Conservation (phyloP, 2,113 vertebrate genomes). For the Macroglossus sobrinus region DNA sequence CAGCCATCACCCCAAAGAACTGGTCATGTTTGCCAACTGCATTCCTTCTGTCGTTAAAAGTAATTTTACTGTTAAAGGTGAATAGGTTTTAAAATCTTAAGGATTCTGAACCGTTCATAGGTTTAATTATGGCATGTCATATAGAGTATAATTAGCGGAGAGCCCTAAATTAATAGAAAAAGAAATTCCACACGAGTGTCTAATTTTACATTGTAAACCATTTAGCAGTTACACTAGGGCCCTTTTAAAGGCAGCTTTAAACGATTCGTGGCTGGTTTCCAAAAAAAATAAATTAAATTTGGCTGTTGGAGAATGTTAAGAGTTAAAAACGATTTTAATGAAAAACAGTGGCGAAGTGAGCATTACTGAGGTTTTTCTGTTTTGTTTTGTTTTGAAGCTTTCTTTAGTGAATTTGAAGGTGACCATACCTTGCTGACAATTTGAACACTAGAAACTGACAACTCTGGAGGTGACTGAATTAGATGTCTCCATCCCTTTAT, state of each 20-base stretch:
- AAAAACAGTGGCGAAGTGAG: conserved; percentile 44
- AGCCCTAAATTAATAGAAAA: conserved; percentile 65
- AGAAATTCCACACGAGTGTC: background rate
- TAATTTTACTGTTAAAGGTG: background rate
- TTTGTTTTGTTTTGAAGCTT: background rate
- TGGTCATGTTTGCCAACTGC: background rate
- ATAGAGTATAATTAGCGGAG: conserved; percentile 60
- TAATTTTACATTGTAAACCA: conserved; percentile 39
- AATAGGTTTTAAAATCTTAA: conserved; percentile 34
- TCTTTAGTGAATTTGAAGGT: background rate
- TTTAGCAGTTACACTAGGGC: conserved; percentile 32
- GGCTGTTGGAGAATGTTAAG: conserved; percentile 36
- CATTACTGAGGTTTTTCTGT: background rate
- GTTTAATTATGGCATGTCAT: conserved; percentile 51
- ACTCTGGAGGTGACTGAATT: background rate
- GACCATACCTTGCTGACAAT: background rate
- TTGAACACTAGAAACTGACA: background rate
- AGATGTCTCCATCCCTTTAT: background rate
- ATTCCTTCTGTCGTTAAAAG: background rate
- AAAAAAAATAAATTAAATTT: conserved; percentile 68
- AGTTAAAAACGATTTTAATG: conserved; percentile 66
- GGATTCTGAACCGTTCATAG: conserved; percentile 40
- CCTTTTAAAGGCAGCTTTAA: conserved; percentile 58
- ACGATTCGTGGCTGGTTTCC: conserved; percentile 47
- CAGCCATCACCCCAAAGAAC: background rate